Percentiles rank a stretch among this genome's conserved stretches.
Conservation (phyloP, 1,140 invertebrate species). For the Euwallacea similis region DNA sequence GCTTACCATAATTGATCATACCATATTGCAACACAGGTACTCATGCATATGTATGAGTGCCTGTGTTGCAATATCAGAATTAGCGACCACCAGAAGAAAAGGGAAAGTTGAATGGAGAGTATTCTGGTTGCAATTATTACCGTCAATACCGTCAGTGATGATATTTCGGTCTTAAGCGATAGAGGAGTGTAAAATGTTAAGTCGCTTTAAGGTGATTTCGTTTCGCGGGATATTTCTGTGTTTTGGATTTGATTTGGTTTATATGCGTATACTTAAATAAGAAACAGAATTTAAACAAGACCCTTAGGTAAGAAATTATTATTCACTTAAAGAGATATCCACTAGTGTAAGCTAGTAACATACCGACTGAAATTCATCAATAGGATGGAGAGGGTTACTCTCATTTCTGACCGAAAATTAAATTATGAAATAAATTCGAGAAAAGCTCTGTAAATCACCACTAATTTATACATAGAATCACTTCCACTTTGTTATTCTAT, state of each 20-base stretch:
- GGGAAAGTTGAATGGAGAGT: conserved; percentile 39
- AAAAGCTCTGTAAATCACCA: background rate
- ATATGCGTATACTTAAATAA: background rate
- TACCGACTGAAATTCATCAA: no score
- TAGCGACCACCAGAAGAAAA: conserved; percentile 15
- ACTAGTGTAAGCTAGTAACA: no score
- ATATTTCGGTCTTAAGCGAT: conserved; percentile 5
- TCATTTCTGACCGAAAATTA: background rate
- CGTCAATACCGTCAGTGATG: background rate
- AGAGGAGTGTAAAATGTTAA: conserved; percentile 12
- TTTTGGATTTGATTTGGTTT: background rate
- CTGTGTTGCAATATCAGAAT: no score
- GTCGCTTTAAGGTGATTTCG: conserved; percentile 6
- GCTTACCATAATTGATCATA: no score
- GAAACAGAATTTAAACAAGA: no score
- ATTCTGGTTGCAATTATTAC: conserved; percentile 12
- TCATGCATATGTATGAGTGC: no score
- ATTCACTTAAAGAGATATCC: no score
- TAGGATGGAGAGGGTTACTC: no score
- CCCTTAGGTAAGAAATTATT: no score
- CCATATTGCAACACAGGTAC: no score
- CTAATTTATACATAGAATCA: background rate
- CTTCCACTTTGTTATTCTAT: background rate
- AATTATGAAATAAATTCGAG: background rate
- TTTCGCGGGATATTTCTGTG: background rate